These are phyloP conservation scores for Eulemur coronatus DNA, from an alignment of 2,797 vertebrate genomes.

Conservation along the genomic window DNA sequence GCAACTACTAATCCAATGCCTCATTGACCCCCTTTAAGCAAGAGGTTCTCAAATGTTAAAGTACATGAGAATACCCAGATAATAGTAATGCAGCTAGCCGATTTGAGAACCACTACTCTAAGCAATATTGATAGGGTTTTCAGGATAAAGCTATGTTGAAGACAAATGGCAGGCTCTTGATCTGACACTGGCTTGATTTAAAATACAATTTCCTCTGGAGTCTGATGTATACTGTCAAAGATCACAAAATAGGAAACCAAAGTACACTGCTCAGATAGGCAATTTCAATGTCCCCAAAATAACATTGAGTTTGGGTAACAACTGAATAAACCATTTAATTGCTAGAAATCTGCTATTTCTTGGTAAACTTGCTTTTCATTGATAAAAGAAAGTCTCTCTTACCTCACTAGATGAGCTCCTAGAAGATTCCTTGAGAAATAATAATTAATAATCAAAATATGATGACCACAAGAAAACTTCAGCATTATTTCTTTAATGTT, in stretches of 20 bases:
- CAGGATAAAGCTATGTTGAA: not conserved
- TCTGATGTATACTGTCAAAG: not conserved
- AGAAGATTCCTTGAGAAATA: slow-evolving; percentile 21
- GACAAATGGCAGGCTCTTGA: not conserved
- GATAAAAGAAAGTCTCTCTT: not conserved
- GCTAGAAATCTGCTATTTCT: not conserved
- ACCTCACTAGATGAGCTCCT: not conserved
- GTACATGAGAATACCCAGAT: not conserved
- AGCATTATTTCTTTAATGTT: not conserved
- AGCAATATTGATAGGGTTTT: not conserved
- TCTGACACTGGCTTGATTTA: not conserved
- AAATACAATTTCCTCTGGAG: not conserved
- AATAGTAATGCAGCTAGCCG: not conserved
- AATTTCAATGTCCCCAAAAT: not conserved
- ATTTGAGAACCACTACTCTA: not conserved
- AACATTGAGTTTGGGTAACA: not conserved
- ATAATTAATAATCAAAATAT: slow-evolving; percentile 26
- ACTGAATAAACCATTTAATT: not conserved
- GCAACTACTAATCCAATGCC: not conserved
- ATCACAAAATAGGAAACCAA: not conserved
- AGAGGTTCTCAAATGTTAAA: not conserved
- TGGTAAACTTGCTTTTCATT: not conserved
- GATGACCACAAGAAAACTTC: not conserved
- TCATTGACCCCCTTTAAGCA: not conserved
- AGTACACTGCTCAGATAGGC: not conserved